These are phyloP conservation scores for Odontesthes bonariensis DNA, from an alignment of 2,113 vertebrate genomes.

Conservation along the genomic window DNA sequence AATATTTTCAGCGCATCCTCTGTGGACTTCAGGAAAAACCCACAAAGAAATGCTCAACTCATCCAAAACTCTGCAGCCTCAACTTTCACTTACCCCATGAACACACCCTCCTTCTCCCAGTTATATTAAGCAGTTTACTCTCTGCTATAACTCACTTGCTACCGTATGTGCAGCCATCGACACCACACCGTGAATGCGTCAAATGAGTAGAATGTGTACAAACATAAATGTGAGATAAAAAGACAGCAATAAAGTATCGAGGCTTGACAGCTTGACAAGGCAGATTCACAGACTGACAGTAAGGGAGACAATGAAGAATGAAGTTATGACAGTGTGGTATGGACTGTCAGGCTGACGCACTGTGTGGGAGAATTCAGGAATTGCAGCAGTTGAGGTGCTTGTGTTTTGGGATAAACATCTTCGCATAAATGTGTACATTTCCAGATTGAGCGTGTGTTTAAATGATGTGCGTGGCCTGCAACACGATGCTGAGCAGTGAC, in stretches of 20 bases:
- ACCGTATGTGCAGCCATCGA: not conserved
- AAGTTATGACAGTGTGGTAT: conserved; percentile 47
- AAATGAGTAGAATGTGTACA: conserved; percentile 23
- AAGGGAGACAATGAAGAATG: conserved; percentile 46
- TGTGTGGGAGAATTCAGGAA: conserved; percentile 42
- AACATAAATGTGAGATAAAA: conserved; percentile 29
- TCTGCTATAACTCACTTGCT: conserved; percentile 6
- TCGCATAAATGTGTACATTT: conserved; percentile 34
- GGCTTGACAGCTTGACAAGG: conserved; percentile 37
- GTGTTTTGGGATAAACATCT: conserved; percentile 6
- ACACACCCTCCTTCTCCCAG: not conserved
- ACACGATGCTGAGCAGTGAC: conserved; percentile 56
- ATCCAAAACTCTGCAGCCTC: conserved; percentile 21
- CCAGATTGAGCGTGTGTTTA: conserved; percentile 10
- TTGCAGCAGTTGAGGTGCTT: conserved; percentile 12
- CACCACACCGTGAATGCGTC: not conserved
- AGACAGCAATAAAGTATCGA: conserved; percentile 34
- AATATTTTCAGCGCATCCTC: conserved; percentile 23
- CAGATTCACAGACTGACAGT: conserved; percentile 45
- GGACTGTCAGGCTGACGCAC: conserved; percentile 51
- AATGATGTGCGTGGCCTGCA: conserved; percentile 22
- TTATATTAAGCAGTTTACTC: not conserved
- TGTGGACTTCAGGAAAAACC: not conserved
- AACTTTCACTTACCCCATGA: not conserved
- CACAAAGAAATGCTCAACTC: conserved; percentile 24